Evolutionary conservation across 2,888 invertebrate species (phyloP).

Genomic region (Tethea ocularis): DNA sequence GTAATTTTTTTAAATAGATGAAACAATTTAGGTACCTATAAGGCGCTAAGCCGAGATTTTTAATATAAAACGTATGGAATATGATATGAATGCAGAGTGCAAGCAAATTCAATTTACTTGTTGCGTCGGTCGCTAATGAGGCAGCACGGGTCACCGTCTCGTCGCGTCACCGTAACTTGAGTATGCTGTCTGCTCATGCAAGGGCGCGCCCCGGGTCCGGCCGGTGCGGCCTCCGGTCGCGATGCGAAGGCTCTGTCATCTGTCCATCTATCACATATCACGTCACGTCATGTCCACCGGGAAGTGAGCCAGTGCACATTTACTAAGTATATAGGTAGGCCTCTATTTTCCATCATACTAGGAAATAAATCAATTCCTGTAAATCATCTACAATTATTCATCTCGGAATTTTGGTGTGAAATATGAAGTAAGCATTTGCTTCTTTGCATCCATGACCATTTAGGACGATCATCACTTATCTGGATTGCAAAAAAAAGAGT

Average conservation of each 20-base stretch:
- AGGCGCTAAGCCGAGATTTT: background rate
- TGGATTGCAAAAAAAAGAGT: constrained; percentile 66
- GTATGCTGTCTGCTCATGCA: constrained; percentile 28
- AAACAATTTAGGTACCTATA: no score
- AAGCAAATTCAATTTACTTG: constrained; percentile 41
- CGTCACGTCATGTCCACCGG: background rate
- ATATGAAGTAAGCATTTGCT: constrained; percentile 40
- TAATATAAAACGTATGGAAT: constrained; percentile 19
- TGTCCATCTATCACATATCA: constrained; percentile 19
- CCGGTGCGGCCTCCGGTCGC: constrained; percentile 32
- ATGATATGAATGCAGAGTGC: constrained; percentile 39
- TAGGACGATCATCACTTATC: constrained; percentile 59
- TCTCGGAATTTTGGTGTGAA: constrained; percentile 21
- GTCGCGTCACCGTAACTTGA: constrained; percentile 55
- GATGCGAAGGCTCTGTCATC: constrained; percentile 26
- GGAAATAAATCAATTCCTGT: background rate
- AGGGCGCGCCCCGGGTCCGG: constrained; percentile 25
- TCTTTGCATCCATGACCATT: constrained; percentile 60
- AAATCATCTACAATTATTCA: constrained; percentile 5
- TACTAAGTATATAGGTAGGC: no score
- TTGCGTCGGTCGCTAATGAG: constrained; percentile 70
- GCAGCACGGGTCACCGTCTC: constrained; percentile 66
- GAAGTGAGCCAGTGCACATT: background rate
- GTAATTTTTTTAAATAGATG: constrained; percentile 33
- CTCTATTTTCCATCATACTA: background rate